These are phyloP conservation scores for Chironomus striatipennis DNA, from an alignment of 1,140 invertebrate genomes.

Conservation along the genomic window DNA sequence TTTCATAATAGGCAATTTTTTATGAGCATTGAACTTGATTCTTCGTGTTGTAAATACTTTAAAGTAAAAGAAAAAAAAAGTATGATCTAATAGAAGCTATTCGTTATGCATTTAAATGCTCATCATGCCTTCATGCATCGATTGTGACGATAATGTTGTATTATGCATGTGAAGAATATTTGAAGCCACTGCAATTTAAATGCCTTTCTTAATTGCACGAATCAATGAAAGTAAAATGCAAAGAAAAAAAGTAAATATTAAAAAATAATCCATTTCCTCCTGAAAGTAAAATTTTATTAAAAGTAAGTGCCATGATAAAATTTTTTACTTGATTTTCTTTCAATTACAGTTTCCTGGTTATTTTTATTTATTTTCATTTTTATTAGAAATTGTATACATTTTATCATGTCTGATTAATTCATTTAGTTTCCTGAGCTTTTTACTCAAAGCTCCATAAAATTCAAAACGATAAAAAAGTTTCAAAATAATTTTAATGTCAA, in stretches of 20 bases:
- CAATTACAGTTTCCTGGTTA: not conserved
- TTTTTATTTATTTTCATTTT: not conserved
- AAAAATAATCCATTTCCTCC: not conserved
- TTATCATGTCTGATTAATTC: not conserved
- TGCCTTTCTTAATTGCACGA: no score
- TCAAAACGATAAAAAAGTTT: not conserved
- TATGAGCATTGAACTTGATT: slow-evolving; percentile 20
- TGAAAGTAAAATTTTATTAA: not conserved
- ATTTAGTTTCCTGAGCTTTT: not conserved
- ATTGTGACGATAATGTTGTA: not conserved
- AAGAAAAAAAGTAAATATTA: not conserved
- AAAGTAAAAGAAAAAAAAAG: not conserved
- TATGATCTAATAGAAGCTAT: slow-evolving; percentile 14
- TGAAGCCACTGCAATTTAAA: no score
- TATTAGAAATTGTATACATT: not conserved
- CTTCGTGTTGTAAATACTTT: not conserved
- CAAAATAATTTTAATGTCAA: no score
- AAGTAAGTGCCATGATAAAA: not conserved
- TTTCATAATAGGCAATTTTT: not conserved
- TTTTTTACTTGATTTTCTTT: not conserved
- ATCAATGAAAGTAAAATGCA: not conserved
- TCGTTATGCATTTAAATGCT: not conserved
- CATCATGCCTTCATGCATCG: not conserved
- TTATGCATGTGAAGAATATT: not conserved
- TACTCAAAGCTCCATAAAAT: not conserved